Percentiles rank a stretch among this genome's conserved stretches.
These are phyloP conservation scores for Austrofundulus limnaeus DNA, from an alignment of 2,113 vertebrate species.

Conservation along the genomic window DNA sequence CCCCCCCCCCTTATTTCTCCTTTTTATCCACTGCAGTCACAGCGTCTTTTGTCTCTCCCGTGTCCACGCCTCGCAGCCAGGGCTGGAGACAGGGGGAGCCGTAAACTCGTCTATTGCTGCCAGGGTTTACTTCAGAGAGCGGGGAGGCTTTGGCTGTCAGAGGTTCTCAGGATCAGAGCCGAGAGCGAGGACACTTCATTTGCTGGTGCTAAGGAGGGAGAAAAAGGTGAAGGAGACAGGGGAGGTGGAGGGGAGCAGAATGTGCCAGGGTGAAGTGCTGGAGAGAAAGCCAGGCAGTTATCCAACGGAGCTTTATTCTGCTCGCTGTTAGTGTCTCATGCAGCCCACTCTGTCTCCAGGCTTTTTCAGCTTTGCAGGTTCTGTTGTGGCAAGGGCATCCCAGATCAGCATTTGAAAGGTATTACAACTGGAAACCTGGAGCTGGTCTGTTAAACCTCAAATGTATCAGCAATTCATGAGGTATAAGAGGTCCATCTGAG, in stretches of 20 bases:
- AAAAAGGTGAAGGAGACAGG: conserved; percentile 25
- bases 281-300: conserved; percentile 57
- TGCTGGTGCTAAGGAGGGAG: conserved; percentile 55
- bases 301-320: conserved; percentile 62
- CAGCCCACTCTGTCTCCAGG: conserved; percentile 62
- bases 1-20: conserved; percentile 39
- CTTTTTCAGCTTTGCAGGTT: conserved; percentile 51
- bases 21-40: conserved; percentile 42
- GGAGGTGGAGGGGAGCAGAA: neutral
- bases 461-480: conserved; percentile 68
- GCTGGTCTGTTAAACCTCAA: conserved; percentile 56
- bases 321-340: conserved; percentile 61
- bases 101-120: conserved; percentile 58
- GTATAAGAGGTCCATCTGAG: conserved; percentile 32
- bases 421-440: conserved; percentile 49
- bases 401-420: conserved; percentile 62
- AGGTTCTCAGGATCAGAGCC: conserved; percentile 68
- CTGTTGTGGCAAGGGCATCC: conserved; percentile 60
- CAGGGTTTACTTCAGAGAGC: conserved; percentile 60
- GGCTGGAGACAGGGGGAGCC: conserved; percentile 40
- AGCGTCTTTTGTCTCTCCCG: conserved; percentile 50
- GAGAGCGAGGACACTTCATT: conserved; percentile 68
- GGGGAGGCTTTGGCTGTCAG: conserved; percentile 64
- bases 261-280: conserved; percentile 65
- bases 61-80: conserved; percentile 34